Percentiles rank a stretch among this genome's conserved stretches.
Evolutionary conservation across 2,113 vertebrate species (phyloP).

Genomic region (Mormyrus iriodes): DNA sequence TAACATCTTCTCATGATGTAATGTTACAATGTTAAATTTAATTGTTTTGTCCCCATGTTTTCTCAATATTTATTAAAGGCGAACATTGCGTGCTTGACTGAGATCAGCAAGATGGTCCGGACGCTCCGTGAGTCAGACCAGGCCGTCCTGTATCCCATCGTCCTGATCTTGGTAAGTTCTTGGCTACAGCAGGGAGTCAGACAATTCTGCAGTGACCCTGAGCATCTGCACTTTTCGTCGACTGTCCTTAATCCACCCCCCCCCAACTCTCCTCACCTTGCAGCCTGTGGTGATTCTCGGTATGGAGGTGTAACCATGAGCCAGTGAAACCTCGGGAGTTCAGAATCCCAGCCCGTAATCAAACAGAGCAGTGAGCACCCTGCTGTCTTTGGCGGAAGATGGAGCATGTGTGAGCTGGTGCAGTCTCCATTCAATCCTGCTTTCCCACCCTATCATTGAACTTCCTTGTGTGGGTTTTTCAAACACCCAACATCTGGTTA

Average conservation of each 20-base stretch:
- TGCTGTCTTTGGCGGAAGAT: not conserved
- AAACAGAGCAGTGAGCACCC: not conserved
- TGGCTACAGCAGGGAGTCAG: not conserved
- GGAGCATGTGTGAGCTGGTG: not conserved
- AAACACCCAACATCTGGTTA: slow-evolving; percentile 30
- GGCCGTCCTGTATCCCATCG: slow-evolving; percentile 50
- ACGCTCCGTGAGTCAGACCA: slow-evolving; percentile 38
- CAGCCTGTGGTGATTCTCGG: slow-evolving; percentile 15
- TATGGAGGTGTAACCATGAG: slow-evolving; percentile 20
- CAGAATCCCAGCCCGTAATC: not conserved
- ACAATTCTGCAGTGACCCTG: not conserved
- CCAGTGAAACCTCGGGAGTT: slow-evolving; percentile 11
- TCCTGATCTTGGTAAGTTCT: slow-evolving; percentile 60
- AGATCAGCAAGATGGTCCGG: slow-evolving; percentile 35
- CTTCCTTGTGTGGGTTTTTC: slow-evolving; percentile 11
- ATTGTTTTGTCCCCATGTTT: not conserved
- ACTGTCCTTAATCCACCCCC: not conserved
- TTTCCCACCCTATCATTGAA: not conserved
- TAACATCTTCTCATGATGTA: not conserved
- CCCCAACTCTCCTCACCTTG: slow-evolving; percentile 6
- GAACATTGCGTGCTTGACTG: slow-evolving; percentile 27
- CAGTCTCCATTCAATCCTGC: not conserved
- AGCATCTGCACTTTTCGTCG: not conserved
- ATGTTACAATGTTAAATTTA: not conserved
- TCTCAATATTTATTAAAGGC: slow-evolving; percentile 40